Percentiles rank a stretch among this genome's conserved stretches.
Evolutionary conservation across 2,113 vertebrate genomes (phyloP).

Genomic region (Myrmophylax atrothorax): DNA sequence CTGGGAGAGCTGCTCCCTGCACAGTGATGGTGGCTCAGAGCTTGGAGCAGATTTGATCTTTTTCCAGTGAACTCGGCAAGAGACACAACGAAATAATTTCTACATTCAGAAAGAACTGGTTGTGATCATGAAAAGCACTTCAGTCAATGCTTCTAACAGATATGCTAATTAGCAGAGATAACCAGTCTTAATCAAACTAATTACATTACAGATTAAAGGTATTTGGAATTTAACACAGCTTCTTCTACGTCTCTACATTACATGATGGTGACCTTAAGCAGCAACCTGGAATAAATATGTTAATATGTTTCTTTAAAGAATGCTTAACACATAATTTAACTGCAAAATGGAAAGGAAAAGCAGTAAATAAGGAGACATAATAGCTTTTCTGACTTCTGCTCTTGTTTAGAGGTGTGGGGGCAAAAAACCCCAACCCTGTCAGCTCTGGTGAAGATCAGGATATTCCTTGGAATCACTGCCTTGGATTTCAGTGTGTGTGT

Average conservation of each 20-base stretch:
- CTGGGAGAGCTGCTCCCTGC: background rate
- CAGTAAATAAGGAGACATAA: background rate
- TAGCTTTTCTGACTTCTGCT: background rate
- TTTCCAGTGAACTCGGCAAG: slow-evolving; percentile 3
- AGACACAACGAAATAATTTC: background rate
- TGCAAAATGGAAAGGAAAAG: background rate
- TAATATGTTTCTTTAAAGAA: background rate
- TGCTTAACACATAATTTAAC: background rate
- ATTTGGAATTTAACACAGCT: background rate
- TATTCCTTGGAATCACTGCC: background rate
- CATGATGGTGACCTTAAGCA: background rate
- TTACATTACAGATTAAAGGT: slow-evolving; percentile 62
- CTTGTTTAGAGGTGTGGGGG: background rate
- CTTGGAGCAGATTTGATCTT: slow-evolving; percentile 42
- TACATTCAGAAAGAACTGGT: slow-evolving; percentile 2
- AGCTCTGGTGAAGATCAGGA: background rate
- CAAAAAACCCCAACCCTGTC: background rate
- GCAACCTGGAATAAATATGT: background rate
- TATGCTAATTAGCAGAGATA: slow-evolving; percentile 64
- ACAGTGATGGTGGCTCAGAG: background rate
- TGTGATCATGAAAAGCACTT: slow-evolving; percentile 46
- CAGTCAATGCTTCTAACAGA: slow-evolving; percentile 44
- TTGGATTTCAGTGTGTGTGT: background rate
- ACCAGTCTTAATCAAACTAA: slow-evolving; percentile 61
- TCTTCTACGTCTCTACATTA: background rate